Base-by-base conservation (phyloP, 2,113 vertebrate species). In the Peromyscus leucopus region DNA sequence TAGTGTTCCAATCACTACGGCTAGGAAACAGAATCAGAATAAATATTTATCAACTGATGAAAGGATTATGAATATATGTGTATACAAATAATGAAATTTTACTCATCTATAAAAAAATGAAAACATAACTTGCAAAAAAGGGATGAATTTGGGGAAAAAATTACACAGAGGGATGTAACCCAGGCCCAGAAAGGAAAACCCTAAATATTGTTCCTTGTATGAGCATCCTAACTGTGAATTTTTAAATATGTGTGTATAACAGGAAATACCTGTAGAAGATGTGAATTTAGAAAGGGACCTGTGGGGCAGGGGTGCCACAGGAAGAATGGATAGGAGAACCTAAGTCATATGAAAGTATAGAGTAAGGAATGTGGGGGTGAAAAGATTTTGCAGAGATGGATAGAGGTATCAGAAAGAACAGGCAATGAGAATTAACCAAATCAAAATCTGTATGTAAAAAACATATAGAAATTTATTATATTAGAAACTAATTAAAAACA, bases 271-370 rank as follows among this genome's bases (percentile, higher is more conserved):
- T 24, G 22, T 46, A 46, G 22, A 75, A 46, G 74, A 75, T 6
- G 6, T 11, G 22, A 75, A 26, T 24, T 75, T 74, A 4, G n/a
- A 10, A 42, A 74, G 8, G n/a, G 19, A 42, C 7, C 19, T 21
- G 21, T 74, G n/a, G n/a, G 19, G 21, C 3, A 39, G 0, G 7
- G 3, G 4, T 36, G 4, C 55, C 28, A 57, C 10, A n/a, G 5
- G 33, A 82, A 57, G 33, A n/a, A 9, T 22, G 78, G 7, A 57
- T 80, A 57, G 51, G 36, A 57, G 28, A 59, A 83, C 24, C 7
- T 39, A n/a, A 26, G 33, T 24, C 17, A 13, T n/a, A n/a, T 13
- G 11, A 57, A 82, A 59, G 11, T 59, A 26, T 21, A 26, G 36
- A 59, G 80, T 59, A 83, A 36, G 55, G 21, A 21, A 83, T 39